Base-by-base conservation (phyloP, 2,888 invertebrate genomes). In the Drosophila sordidula region DNA sequence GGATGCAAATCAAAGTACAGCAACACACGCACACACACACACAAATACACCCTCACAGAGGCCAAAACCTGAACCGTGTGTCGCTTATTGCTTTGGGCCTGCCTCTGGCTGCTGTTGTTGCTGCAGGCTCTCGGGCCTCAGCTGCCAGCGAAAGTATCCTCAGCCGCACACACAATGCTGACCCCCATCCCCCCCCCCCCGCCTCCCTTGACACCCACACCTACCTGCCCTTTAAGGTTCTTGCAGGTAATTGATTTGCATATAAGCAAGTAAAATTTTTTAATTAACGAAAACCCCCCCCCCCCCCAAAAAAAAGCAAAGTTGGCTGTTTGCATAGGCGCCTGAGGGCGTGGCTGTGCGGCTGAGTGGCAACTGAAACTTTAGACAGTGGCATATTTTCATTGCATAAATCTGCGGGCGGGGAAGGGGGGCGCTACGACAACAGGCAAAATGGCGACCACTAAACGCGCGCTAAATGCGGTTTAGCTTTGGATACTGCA, bases 391-490 rank as follows among this genome's bases (percentile, higher is more conserved):
- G 81, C 81, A 77, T 69, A 79, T 82, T 80, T 79, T 75, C 82
- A 79, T 80, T 69, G 82, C 80, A 80, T 80, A 80, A 76, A 74
- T 5, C 11, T 6, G 34, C 4, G 34, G 1, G 55, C 39, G 64
- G 16, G 32, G 9, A n/a, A 41, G 12, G 64, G 39, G 61, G 3
- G 14, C 1, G 64, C 72, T 68, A 70, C 29, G 29, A 29, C 29
- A 29, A 29, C 29, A 29, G 29, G 29, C 74, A 69, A 56, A 61
- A 73, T 75, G 75, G 83, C 75, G 81, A 88, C 86, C 86, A 81
- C 86, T 86, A 86, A 86, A 86, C 74, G 81, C 78, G 83, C 80
- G 84, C 87, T 86, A 86, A 86, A 88, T 86, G 88, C 88, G 86
- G 88, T 86, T 84, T 66, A 84, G 81, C 86, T 76, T 66, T 59